Conservation (phyloP, 2,888 invertebrate species). For the Masnerella sp. region DNA sequence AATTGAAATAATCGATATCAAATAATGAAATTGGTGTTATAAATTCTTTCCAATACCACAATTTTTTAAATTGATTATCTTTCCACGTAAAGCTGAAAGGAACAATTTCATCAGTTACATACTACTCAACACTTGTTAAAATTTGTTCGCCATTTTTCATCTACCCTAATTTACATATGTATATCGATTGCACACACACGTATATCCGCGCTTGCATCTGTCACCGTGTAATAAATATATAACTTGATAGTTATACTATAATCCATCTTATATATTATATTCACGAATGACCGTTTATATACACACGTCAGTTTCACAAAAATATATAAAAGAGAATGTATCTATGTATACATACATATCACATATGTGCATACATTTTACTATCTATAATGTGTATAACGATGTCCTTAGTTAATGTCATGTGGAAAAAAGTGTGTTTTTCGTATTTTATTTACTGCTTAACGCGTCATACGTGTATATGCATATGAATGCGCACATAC, state of each 20-base stretch:
- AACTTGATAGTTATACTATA: slow-evolving; percentile 58
- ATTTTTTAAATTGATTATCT: too few species aligned
- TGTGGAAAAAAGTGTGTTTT: slow-evolving; percentile 73
- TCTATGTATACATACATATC: slow-evolving; percentile 66
- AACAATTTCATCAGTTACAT: too few species aligned
- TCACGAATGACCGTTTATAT: slow-evolving; percentile 73
- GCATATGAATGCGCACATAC: slow-evolving; percentile 53
- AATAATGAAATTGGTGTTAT: too few species aligned
- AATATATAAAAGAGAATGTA: slow-evolving; percentile 77
- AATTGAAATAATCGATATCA: too few species aligned
- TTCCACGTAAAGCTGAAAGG: too few species aligned
- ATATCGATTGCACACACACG: too few species aligned
- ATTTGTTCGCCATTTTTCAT: too few species aligned
- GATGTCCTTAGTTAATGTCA: slow-evolving; percentile 69
- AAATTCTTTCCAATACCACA: too few species aligned
- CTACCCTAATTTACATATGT: too few species aligned
- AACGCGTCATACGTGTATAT: slow-evolving; percentile 47
- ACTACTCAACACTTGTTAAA: too few species aligned
- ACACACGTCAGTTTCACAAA: slow-evolving; percentile 77
- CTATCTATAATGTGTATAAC: slow-evolving; percentile 55
- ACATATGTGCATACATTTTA: slow-evolving; percentile 52
- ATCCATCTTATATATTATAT: slow-evolving; percentile 60
- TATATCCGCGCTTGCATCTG: slow-evolving; percentile 45
- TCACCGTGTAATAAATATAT: slow-evolving; percentile 53
- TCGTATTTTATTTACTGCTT: slow-evolving; percentile 52